Evolutionary conservation across 2,888 invertebrate genomes (phyloP).

Genomic region (Zygogramma bicolorata): DNA sequence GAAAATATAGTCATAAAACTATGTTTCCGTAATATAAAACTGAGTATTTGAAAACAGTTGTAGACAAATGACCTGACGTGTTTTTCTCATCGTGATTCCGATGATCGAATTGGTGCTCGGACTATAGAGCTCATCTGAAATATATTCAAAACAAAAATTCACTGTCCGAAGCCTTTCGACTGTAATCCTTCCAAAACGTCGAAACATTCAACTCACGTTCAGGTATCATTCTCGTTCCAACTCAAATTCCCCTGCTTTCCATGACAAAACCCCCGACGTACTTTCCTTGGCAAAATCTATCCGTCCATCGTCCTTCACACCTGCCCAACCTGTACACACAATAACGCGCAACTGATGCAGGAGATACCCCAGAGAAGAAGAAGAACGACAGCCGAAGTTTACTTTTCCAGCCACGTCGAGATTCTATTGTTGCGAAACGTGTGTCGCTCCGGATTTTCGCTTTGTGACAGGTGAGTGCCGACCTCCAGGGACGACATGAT

Average conservation of each 20-base stretch:
- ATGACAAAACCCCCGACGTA: slow-evolving; percentile 34
- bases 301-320: neutral
- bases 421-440: slow-evolving; percentile 67
- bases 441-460: slow-evolving; percentile 65
- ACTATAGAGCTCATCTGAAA: too few species aligned
- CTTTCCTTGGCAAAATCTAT: slow-evolving; percentile 36
- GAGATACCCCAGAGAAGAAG: neutral
- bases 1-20: too few species aligned
- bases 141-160: too few species aligned
- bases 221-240: slow-evolving; percentile 14
- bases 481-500: slow-evolving; percentile 58
- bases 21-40: too few species aligned
- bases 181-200: too few species aligned
- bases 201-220: slow-evolving; percentile 33
- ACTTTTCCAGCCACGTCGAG: slow-evolving; percentile 66
- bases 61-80: too few species aligned
- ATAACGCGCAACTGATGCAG: slow-evolving; percentile 11
- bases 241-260: slow-evolving; percentile 36
- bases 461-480: slow-evolving; percentile 65
- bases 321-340: slow-evolving; percentile 25
- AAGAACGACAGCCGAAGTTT: slow-evolving; percentile 45
- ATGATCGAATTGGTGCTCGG: too few species aligned
- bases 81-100: too few species aligned
- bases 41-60: too few species aligned
- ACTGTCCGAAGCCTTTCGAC: too few species aligned